Conservation (phyloP, 2,888 invertebrate species). For the Himalopsyche kuldschensis region DNA sequence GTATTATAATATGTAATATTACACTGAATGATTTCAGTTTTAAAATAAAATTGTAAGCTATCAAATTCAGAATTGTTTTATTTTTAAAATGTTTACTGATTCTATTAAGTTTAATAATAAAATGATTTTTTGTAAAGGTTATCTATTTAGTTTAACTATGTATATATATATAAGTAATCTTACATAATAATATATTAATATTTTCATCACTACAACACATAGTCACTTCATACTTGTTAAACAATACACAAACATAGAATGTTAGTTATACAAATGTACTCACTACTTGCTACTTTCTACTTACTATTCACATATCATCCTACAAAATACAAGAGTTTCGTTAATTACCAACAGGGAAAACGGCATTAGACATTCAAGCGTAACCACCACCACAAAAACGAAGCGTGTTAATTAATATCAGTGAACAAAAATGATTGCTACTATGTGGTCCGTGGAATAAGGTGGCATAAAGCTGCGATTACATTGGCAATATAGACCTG, state of each 20-base stretch:
- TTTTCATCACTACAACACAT: not conserved
- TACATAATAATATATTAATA: not conserved
- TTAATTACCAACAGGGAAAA: not conserved
- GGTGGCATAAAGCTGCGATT: not conserved
- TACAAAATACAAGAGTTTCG: not conserved
- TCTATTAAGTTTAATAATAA: not conserved
- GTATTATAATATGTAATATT: no score
- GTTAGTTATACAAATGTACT: not conserved
- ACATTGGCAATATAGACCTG: conserved; percentile 3
- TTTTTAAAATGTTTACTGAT: no score
- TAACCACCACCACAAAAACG: not conserved
- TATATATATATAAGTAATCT: not conserved
- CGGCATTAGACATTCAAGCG: not conserved
- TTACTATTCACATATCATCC: not conserved
- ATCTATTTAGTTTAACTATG: not conserved
- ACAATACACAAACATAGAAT: not conserved
- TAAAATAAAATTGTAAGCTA: no score
- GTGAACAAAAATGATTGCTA: conserved; percentile 37
- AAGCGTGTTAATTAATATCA: conserved; percentile 10
- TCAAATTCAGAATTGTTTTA: no score
- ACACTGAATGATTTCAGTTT: no score
- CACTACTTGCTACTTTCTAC: not conserved
- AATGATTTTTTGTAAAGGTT: not conserved
- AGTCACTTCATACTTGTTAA: not conserved
- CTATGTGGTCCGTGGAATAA: conserved; percentile 27